Evolutionary conservation across 2,797 vertebrate species (phyloP), one percentile per base, ranked within the genome.

Genomic region (Gobio occitaniae): DNA sequence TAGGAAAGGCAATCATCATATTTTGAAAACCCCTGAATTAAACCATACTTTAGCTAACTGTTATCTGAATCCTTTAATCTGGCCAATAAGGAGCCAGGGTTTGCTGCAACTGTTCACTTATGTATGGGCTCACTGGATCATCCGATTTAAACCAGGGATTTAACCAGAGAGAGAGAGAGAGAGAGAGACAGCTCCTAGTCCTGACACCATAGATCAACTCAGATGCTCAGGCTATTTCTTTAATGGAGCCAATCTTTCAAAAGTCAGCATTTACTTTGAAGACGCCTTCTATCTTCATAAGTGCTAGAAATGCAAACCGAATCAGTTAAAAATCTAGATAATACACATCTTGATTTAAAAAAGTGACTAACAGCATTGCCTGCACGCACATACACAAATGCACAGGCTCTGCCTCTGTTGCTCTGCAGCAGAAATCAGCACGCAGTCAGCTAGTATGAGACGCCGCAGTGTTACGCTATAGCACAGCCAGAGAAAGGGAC

Each of bases 401-500:
- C 66, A 78, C 41, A 83, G 56, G 59, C 75, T 71, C 54, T 76
- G 80, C 59, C 66, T 78, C 82, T 84, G 61, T 83, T 72, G 65
- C 78, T 87, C 87, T 90, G 86, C 84, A 85, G 90, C 87, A 94
- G 91, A 88, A 89, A 90, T 84, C 91, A 84, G 86, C 92, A 93
- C 92, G 88, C 92, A 93, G 94, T 94, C 94, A 95, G 94, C 93
- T 93, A 92, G 91, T 94, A 94, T 90, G 63, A 91, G 78, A 90
- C 92, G 93, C 94, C 94, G 94, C 95, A 95, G 94, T 95, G 90
- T 90, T 95, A 93, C 94, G 94, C 94, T 95, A 95, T 94, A 94
- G 94, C 94, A 95, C 94, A 94, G 92, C 87, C 1, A 76, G 78
- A 68, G 63, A 84, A 78, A 83, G 82, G 84, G 85, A 56, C 63